phyloP scores from a whole-genome alignment of 92 coral and sea anemone genomes.

The Epizoanthus rinbou region DNA sequence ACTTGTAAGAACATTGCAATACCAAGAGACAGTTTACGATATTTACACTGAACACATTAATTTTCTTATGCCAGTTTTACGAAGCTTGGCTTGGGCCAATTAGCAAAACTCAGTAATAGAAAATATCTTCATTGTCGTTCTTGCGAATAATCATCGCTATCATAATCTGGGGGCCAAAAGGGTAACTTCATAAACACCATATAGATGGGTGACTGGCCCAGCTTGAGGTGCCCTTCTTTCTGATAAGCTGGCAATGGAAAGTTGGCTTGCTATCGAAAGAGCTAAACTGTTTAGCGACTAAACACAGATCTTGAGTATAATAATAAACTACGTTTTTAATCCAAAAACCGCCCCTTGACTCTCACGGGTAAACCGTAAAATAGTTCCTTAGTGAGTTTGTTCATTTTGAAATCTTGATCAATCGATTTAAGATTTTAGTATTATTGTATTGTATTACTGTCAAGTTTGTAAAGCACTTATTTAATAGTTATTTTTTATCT shows the following conservation, averaged over 20 bases:
- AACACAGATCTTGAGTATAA: background rate
- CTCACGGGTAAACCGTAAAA: background rate
- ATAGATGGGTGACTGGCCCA: background rate
- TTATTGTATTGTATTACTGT: background rate
- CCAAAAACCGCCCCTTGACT: background rate
- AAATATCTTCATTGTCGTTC: background rate
- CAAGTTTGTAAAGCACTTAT: constrained; percentile 13
- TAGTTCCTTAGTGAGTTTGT: background rate
- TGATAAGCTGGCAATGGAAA: too few species aligned
- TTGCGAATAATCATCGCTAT: background rate
- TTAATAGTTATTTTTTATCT: constrained; percentile 11
- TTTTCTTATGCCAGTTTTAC: background rate
- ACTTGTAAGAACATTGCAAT: too few species aligned
- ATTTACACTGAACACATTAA: too few species aligned
- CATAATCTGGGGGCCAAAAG: background rate
- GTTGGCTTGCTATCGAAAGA: background rate
- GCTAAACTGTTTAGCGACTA: background rate
- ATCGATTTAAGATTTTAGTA: background rate
- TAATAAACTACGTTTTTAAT: background rate
- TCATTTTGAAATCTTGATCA: background rate
- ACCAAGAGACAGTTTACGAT: too few species aligned
- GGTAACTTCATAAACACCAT: background rate
- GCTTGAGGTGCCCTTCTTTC: too few species aligned
- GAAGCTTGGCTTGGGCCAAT: background rate
- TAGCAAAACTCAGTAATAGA: background rate